phyloP scores from a whole-genome alignment of 2,888 invertebrate genomes.

The Epinotia nisella region DNA sequence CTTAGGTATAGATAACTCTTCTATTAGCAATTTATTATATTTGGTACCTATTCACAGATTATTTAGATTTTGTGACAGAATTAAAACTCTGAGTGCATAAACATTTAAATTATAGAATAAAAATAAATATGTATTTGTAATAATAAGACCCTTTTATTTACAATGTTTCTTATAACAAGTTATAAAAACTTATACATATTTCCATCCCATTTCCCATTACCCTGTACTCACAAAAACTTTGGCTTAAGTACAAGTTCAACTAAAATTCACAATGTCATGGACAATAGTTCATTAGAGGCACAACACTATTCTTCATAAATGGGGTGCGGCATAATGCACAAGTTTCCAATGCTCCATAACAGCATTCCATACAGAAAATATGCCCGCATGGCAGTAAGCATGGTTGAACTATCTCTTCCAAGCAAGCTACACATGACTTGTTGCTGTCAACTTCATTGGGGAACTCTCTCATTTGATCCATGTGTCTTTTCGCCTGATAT shows the following conservation, averaged over 20 bases:
- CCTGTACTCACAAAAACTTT: conserved; percentile 3
- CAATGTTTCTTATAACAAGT: not conserved
- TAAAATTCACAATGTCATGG: conserved; percentile 53
- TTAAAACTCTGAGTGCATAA: no score
- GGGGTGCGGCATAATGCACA: conserved; percentile 78
- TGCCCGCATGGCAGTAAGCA: conserved; percentile 80
- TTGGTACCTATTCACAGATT: no score
- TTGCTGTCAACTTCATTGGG: conserved; percentile 76
- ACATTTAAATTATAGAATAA: not conserved
- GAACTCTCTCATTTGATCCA: conserved; percentile 72
- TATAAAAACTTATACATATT: not conserved
- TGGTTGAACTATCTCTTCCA: conserved; percentile 77
- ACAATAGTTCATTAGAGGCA: conserved; percentile 78
- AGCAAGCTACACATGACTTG: conserved; percentile 76
- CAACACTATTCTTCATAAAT: conserved; percentile 74
- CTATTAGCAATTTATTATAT: no score
- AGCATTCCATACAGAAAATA: conserved; percentile 77
- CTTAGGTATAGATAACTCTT: no score
- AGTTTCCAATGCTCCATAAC: conserved; percentile 71
- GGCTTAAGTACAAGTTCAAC: not conserved
- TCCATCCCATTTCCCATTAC: not conserved
- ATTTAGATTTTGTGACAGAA: no score
- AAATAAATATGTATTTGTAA: not conserved
- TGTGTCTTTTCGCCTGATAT: conserved; percentile 73
- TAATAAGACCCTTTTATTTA: conserved; percentile 5